Base-by-base conservation (phyloP, 1,140 invertebrate genomes). In the Brachionus manjavacas region DNA sequence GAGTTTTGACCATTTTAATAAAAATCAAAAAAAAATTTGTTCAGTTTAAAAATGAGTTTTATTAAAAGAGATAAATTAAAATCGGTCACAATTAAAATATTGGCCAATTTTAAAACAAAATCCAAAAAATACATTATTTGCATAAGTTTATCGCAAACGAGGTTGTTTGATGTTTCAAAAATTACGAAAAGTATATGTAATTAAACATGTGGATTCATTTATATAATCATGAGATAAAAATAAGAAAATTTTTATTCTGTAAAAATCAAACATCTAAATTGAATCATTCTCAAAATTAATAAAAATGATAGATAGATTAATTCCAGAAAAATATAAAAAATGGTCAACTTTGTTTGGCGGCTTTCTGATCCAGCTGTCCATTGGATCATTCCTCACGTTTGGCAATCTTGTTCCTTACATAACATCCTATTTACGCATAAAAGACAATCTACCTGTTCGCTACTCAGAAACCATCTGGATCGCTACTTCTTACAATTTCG, bases 401-500 rank as follows among this genome's bases (percentile, higher is more conserved):
- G 81, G 79, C 6, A 91, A 91, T 83, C 86, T 91, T 85, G 89
- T 86, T 64, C 90, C 90, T 7, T 91, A 91, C 85, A 86, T 91
- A 84, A 89, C 88, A 14, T 91, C 90, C 0, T 91, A 90, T 85
- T 85, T 91, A 49, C 86, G 88, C 31, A 25, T 74, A 25, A 43
- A 70, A 16, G 64, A 84, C 11, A 60, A 85, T 7, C 8, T 72
- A 8, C 28, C 85, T 70, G 85, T 90, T 52, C 87, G 84, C 4
- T 90, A 89, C 84, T 86, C 86, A 6, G 84, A 88, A 28, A 87
- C 88, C 41, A 87, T 89, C 7, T 90, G 89, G 89, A 87, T 90
- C 23, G 25, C 35, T 85, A 87, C 89, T 9, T 41, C 88, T 3
- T 86, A 86, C 14, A 85, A n/a, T 64, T 25, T 81, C 23, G 55